Evolutionary conservation across 2,113 vertebrate species (phyloP), one percentile per base, ranked within the genome.

Genomic region (Mormyrus lacerda): DNA sequence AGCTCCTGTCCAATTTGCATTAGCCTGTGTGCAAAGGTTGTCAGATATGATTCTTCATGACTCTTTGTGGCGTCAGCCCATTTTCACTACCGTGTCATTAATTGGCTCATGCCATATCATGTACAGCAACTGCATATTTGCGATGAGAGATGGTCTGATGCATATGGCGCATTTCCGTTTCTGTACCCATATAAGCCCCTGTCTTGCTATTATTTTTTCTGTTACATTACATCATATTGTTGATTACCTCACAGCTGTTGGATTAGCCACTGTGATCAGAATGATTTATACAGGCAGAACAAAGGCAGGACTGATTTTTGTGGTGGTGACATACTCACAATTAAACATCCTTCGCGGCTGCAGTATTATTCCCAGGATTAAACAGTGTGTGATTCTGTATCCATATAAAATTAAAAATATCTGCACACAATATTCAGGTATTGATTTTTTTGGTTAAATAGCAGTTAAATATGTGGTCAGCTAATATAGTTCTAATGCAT

Each of bases 1-100:
- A 84, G 48, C 90, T 90, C 89, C 48, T 65, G 90, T 91, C 47
- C 9, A 31, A 51, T 90, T 89, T 88, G 91, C 91, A 89, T 89
- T 91, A 55, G 79, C 88, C 84, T 39, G 35, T 55, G 35, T 39
- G 31, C 69, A 21, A 58, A 83, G 39, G 53, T 45, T 89, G 73
- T 82, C 73, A 83, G 27, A 89, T 55, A 10, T 89, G 50, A 88
- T 24, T 44, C 44, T 88, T 44, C 27, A 44, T 42, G 73, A 6
- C 10, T 48, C 3, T 2, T 65, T 39, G 42, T 45, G 27, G n/a
- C 13, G 24, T 51, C 65, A 79, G 27, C 55, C 65, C 4, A 35
- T 73, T 79, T 76, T 79, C 17, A 50, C 31, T 24, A n/a, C 17
- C 31, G 15, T 42, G 53, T 79, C n/a, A 39, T 89, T 89, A 89